Base-by-base conservation (phyloP, 2,113 vertebrate genomes). In the Corythornis cristatus region DNA sequence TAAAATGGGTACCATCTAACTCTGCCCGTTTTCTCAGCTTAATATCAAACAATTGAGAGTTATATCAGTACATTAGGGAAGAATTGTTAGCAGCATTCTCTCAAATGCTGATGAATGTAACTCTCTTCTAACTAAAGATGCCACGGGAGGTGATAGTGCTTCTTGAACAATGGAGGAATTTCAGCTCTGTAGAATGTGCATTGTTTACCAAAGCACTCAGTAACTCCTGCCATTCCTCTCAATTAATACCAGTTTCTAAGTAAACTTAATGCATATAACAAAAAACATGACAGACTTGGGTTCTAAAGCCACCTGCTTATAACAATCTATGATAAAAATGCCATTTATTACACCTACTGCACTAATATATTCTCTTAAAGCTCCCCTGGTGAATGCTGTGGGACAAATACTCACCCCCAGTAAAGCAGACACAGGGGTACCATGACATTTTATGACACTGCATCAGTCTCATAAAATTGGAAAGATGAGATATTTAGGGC, bases 31-130 rank as follows among this genome's bases (percentile, higher is more conserved):
- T 95, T 96, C 95, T 96, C 93, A 82, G 95, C 96, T 97, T 97
- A 96, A 97, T 94, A 96, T 87, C 94, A 97, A 98, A 97, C 93
- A 97, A 97, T 89, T 96, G 94, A 98, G 94, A 98, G 61, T 97
- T 97, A 96, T 98, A 97, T 90, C 86, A 91, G 85, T 72, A 80
- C 75, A 95, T 95, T 97, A 96, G 79, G 90, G 96, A 97, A 97
- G 93, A 98, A 97, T 97, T 96, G 96, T 96, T 97, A 96, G 96
- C 97, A 96, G 94, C 85, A 86, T 86, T 79, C 95, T 96, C 96
- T 90, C 89, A 94, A 94, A 86, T 90, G 18, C 31, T 95, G 96
- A 97, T 96, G 95, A 96, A 97, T 94, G 84, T 53, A 92, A 93
- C 83, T 66, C 84, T 93, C n/a, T 61, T 83, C 66, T 90, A 88